Base-by-base conservation (phyloP, 1,140 invertebrate genomes). In the Oscheius sp. region DNA sequence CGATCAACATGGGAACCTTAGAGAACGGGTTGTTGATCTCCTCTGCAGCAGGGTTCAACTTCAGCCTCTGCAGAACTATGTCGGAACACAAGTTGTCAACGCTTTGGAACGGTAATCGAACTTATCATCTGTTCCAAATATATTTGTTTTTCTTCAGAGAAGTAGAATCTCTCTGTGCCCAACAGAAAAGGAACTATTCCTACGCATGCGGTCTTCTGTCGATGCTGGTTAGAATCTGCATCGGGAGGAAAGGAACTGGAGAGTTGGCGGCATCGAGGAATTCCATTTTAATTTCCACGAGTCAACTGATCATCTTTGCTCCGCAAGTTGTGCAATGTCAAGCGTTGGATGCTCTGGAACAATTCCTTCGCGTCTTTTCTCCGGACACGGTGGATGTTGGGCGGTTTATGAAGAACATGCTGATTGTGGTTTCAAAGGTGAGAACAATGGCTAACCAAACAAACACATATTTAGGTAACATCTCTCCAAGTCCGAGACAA, bases 401-500 rank as follows among this genome's bases (percentile, higher is more conserved):
- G 13, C 46, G 59, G 18, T 70, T 76, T 74, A 85, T 95, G 55
- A 92, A 94, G 81, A 91, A 94, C 28, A 91, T 95, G 80, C 84
- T 79, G 13, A 78, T 85, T 15, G 68, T 82, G 2, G 80, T 83
- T 38, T 80, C 86, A 29, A 86, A 87, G 66, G 82, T 85, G n/a
- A 32, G 10, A n/a, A n/a, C n/a, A n/a, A n/a, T n/a, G n/a, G n/a
- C n/a, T n/a, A n/a, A n/a, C n/a, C n/a, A n/a, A n/a, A n/a, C n/a
- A n/a, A n/a, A n/a, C n/a, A 13, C n/a, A 42, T 55, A 18, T 63
- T 63, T 23, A 63, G 59, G 88, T 91, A 0, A 84, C 95, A 34
- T 91, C 90, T 34, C 89, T 95, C 3, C 93, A 95, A 86, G 90
- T 93, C 0, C 93, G 93, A 86, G 87, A 91, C 2, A 93, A 86